Evolutionary conservation across 2,113 vertebrate genomes (phyloP).

Genomic region (Oenanthe oenanthe): DNA sequence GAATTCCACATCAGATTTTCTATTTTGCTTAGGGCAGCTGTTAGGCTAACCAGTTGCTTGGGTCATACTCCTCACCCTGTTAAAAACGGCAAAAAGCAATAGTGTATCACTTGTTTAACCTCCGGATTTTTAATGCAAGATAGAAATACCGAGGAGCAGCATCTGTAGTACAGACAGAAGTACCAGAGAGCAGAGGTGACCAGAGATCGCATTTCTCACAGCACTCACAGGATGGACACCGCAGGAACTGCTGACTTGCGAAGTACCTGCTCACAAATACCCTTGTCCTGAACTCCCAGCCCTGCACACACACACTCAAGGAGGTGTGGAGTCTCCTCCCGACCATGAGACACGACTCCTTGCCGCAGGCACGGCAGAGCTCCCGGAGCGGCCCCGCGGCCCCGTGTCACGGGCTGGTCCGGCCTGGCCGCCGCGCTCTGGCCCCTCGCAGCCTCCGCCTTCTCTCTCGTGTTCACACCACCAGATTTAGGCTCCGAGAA

Average conservation of each 20-base stretch:
- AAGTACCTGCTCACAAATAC: fast-evolving
- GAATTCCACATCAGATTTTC: neutral
- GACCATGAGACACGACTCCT: fast-evolving
- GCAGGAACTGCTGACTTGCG: fast-evolving
- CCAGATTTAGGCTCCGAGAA: neutral
- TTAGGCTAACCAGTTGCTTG: neutral
- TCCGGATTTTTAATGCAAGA: neutral
- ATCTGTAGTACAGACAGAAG: neutral
- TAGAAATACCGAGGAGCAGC: neutral
- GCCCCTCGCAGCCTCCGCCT: neutral
- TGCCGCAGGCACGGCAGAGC: neutral
- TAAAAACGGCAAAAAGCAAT: neutral
- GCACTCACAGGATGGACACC: neutral
- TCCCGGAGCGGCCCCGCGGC: neutral
- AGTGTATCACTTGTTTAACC: neutral
- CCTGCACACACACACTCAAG: too few relatives aligned
- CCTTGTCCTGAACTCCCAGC: neutral
- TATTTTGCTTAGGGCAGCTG: neutral
- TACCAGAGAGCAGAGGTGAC: neutral
- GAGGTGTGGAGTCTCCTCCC: neutral
- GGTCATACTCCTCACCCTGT: neutral
- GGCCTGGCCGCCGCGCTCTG: fast-evolving
- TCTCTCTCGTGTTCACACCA: neutral
- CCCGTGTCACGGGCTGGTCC: fast-evolving
- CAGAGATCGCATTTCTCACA: fast-evolving